Evolutionary conservation across 2,888 invertebrate species (phyloP), one percentile per base, ranked within the genome.

Genomic region (Lepidonotus clava): DNA sequence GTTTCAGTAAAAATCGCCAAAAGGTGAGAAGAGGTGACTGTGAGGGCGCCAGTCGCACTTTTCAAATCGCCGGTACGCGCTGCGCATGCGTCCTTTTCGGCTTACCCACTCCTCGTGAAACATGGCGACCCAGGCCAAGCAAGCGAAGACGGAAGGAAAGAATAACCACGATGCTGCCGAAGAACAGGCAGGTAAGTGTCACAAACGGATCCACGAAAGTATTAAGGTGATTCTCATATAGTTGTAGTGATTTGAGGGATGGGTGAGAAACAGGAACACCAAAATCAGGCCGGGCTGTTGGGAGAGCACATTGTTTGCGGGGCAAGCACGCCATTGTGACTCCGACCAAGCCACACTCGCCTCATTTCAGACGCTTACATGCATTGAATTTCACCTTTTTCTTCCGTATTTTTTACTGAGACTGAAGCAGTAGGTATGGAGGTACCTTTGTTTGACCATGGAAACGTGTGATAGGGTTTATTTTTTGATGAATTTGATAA

Each of bases 41-140:
- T 18, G 66, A 8, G 80, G 4, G 80, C 80, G 80, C 80, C 80
- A 80, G 56, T 71, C 34, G 11, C 80, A 14, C n/a, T 41, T 85
- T 85, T 21, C 67, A 85, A 85, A 24, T 40, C 46, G 46, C 76
- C 86, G 71, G 77, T 77, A 38, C 8, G 76, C 21, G 46, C 14
- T 83, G 87, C 87, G 87, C 87, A 88, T 89, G 89, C 89, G 89
- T 76, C 34, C 87, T 88, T 46, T 86, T 85, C 41, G 89, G 89
- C 87, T 88, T 88, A 90, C 89, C 88, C 89, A 89, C 80, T 46
- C 90, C 92, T 89, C 90, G 90, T 90, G 91, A 92, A 92, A 92
- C 89, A 94, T 94, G 93, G 93, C 93, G 91, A 92, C 93, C 89
- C 91, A 91, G 88, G 92, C 93, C 80, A 94, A 94, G 91, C 92